Percentiles rank a stretch among this genome's conserved stretches.
phyloP scores from a whole-genome alignment of 23 tunicate genomes.

The Phallusia fumigata region DNA sequence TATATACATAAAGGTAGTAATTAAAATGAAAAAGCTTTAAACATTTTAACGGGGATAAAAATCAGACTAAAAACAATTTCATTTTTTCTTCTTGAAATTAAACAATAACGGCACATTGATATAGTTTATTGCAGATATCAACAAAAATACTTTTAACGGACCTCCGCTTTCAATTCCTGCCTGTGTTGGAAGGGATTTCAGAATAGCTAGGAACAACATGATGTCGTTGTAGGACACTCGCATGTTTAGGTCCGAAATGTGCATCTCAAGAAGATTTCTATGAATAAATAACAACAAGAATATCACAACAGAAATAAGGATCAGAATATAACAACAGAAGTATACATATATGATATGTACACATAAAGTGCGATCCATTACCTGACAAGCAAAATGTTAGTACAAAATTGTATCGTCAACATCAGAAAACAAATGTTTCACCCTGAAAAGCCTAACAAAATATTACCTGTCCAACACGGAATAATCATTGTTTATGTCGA shows the following conservation, averaged over 20 bases:
- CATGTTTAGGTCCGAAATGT: constrained; percentile 70
- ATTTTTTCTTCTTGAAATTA: no score
- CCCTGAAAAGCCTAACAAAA: no score
- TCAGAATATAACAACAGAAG: not conserved
- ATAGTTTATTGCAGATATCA: constrained; percentile 5
- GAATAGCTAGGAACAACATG: constrained; percentile 74
- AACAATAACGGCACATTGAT: no score
- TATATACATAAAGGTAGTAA: not conserved
- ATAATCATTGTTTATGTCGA: constrained; percentile 25
- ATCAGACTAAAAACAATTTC: no score
- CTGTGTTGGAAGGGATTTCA: constrained; percentile 54
- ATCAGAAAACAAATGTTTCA: no score
- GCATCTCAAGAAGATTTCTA: constrained; percentile 72
- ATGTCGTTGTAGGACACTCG: constrained; percentile 98
- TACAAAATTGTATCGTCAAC: no score
- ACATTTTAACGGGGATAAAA: no score
- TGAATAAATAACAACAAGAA: not conserved
- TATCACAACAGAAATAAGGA: not conserved
- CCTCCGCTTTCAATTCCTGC: not conserved
- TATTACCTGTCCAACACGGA: constrained; percentile 65
- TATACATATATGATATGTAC: no score
- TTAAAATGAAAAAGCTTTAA: no score
- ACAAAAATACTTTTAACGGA: not conserved
- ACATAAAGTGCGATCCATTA: no score
- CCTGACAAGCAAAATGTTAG: no score